These are phyloP conservation scores for Urophycis tenuis DNA, from an alignment of 2,797 vertebrate species.

Conservation along the genomic window DNA sequence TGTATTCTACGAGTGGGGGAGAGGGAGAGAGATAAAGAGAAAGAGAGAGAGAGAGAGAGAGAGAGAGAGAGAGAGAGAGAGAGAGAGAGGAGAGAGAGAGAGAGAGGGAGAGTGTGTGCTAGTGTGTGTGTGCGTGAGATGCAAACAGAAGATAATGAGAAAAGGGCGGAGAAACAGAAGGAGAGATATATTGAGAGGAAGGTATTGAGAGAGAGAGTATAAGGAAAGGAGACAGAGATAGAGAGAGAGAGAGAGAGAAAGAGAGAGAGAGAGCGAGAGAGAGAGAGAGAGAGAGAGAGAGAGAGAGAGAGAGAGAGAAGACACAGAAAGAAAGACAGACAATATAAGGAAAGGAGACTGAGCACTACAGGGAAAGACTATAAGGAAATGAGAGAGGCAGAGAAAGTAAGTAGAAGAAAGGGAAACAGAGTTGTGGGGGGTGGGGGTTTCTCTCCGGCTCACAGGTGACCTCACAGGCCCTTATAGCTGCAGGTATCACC, in stretches of 20 bases:
- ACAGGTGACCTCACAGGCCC: background rate
- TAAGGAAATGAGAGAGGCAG: background rate
- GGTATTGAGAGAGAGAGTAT: too few relatives aligned
- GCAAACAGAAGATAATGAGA: background rate
- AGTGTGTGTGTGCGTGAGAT: constrained; percentile 13
- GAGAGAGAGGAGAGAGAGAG: background rate
- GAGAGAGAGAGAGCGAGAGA: background rate
- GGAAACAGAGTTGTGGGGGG: background rate
- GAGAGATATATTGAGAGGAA: too few relatives aligned
- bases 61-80: background rate
- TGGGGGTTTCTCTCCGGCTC: background rate
- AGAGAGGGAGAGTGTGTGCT: background rate
- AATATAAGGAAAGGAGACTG: background rate
- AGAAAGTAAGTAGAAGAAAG: background rate
- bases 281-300: background rate
- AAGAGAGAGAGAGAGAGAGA: background rate
- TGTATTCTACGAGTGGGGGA: background rate
- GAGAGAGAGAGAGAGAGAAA: background rate
- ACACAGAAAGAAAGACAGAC: background rate
- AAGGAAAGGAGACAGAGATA: too few relatives aligned
- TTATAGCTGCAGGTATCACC: background rate
- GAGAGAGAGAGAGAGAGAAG: background rate
- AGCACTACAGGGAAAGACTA: background rate
- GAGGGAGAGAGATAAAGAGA: background rate
- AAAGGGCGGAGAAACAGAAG: too few relatives aligned